These are phyloP conservation scores for Eumaeus atala DNA, from an alignment of 1,140 invertebrate genomes.

Conservation along the genomic window DNA sequence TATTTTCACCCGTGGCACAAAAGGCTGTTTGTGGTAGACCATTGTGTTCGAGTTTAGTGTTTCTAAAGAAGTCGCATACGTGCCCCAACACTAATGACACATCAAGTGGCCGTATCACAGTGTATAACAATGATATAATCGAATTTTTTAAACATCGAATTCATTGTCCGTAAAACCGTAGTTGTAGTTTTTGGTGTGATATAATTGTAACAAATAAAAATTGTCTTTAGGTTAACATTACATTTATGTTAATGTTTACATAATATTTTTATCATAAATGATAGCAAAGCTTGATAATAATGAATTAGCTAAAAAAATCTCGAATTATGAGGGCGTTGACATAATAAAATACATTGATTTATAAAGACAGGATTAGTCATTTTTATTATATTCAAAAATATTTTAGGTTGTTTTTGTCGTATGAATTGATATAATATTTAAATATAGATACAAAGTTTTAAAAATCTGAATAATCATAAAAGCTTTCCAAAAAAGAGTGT, in stretches of 20 bases:
- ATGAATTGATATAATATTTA: neutral
- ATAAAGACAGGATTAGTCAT: too few relatives aligned
- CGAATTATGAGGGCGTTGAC: too few relatives aligned
- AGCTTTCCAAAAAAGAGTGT: neutral
- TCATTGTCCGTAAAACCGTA: too few relatives aligned
- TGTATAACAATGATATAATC: slow-evolving; percentile 10
- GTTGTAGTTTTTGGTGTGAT: too few relatives aligned
- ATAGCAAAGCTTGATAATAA: too few relatives aligned
- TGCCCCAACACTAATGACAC: slow-evolving; percentile 29
- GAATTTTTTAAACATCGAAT: neutral
- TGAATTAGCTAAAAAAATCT: too few relatives aligned
- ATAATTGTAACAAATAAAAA: too few relatives aligned
- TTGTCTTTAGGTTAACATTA: too few relatives aligned
- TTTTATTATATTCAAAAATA: too few relatives aligned
- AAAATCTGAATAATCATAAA: slow-evolving; percentile 5
- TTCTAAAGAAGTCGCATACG: slow-evolving; percentile 52
- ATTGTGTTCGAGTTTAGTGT: slow-evolving; percentile 46
- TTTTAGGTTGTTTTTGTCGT: neutral
- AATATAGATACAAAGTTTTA: slow-evolving; percentile 4
- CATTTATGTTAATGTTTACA: too few relatives aligned
- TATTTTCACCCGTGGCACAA: slow-evolving; percentile 46
- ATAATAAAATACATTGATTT: too few relatives aligned
- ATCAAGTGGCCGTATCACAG: slow-evolving; percentile 26
- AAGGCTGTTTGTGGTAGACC: slow-evolving; percentile 40
- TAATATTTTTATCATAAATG: too few relatives aligned